Conservation (phyloP, 1,140 invertebrate species). For the Copidosoma floridanum region DNA sequence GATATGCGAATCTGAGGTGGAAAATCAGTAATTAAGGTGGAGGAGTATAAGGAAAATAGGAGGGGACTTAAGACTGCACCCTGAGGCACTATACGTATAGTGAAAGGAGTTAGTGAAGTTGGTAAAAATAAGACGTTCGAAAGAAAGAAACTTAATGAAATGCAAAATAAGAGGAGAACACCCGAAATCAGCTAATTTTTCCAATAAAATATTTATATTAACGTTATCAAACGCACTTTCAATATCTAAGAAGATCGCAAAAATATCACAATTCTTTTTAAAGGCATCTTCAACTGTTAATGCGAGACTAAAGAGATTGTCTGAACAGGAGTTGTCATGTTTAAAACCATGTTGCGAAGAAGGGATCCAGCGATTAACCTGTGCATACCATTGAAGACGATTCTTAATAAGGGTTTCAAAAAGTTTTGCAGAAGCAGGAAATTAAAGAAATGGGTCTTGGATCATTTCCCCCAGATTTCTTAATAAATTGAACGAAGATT, state of each 20-base stretch:
- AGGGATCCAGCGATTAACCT: not conserved
- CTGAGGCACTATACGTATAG: not conserved
- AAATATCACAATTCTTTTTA: not conserved
- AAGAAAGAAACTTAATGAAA: not conserved
- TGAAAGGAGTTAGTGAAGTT: not conserved
- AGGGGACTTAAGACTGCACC: not conserved
- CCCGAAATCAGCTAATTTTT: not conserved
- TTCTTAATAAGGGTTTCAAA: constrained; percentile 6
- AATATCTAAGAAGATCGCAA: not conserved
- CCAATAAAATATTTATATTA: not conserved
- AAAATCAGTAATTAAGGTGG: not conserved
- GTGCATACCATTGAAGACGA: not conserved
- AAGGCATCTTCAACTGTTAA: not conserved
- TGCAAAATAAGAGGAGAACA: not conserved
- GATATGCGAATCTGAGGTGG: not conserved
- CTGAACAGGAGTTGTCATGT: not conserved
- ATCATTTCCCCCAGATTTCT: constrained; percentile 6
- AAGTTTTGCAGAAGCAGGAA: constrained; percentile 28
- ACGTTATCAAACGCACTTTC: constrained; percentile 5
- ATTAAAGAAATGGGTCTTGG: constrained; percentile 26
- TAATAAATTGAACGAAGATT: constrained; percentile 19
- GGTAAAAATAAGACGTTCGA: not conserved
- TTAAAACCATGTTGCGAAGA: not conserved
- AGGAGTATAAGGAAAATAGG: not conserved
- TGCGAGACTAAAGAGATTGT: not conserved